phyloP scores from a whole-genome alignment of 2,797 vertebrate genomes.

The Leucoraja ocellata region DNA sequence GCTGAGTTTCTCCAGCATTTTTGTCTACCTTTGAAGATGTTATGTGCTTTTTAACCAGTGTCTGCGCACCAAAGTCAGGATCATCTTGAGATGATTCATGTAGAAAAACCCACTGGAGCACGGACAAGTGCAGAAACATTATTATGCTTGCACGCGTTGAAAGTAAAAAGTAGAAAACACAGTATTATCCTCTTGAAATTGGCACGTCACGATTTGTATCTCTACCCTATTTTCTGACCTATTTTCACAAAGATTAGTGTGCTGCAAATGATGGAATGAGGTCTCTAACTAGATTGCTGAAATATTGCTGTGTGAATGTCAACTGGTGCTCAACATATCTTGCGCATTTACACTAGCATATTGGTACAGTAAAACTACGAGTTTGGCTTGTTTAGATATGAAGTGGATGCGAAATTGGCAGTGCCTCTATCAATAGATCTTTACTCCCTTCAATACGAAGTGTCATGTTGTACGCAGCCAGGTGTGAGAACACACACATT shows the following conservation, averaged over 20 bases:
- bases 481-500: neutral
- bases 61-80: neutral
- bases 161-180: neutral
- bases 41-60: neutral
- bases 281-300: neutral
- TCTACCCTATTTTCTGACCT: neutral
- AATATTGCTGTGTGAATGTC: conserved; percentile 2
- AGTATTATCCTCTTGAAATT: neutral
- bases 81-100: neutral
- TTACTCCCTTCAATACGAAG: conserved; percentile 3
- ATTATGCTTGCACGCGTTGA: neutral
- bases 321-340: neutral
- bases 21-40: neutral
- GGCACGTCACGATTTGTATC: neutral
- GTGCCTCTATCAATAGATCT: neutral
- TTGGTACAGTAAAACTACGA: neutral
- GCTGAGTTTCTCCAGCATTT: too few relatives aligned
- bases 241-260: neutral
- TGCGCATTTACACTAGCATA: neutral
- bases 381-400: neutral
- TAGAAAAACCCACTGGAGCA: neutral
- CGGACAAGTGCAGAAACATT: neutral
- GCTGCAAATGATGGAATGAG: neutral
- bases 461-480: neutral
- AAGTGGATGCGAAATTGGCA: neutral